phyloP scores from a whole-genome alignment of 2,113 vertebrate species.

The Poeciliopsis occidentalis region DNA sequence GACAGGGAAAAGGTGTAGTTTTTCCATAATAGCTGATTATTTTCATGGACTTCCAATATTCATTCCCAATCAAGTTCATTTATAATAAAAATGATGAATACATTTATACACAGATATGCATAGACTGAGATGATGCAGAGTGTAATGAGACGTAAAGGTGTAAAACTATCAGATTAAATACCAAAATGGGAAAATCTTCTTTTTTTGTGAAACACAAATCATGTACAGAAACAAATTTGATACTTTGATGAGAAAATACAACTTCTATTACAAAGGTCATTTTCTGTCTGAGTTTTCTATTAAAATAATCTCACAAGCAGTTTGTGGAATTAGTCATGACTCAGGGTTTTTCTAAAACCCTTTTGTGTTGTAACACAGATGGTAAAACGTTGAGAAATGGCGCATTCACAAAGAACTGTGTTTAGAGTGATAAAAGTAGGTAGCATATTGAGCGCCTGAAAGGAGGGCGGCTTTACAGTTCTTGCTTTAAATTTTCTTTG shows the following conservation, averaged over 20 bases:
- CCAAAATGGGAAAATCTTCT: not conserved
- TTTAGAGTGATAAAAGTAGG: not conserved
- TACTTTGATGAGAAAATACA: not conserved
- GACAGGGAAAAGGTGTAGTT: not conserved
- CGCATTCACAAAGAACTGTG: not conserved
- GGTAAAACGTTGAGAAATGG: not conserved
- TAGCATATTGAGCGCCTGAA: not conserved
- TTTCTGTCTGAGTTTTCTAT: not conserved
- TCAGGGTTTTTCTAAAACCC: not conserved
- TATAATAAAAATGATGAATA: not conserved
- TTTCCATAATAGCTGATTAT: not conserved
- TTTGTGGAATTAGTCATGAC: not conserved
- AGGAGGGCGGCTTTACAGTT: not conserved
- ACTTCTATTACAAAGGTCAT: not conserved
- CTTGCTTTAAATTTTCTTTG: not conserved
- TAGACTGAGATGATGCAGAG: not conserved
- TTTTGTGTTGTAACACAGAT: not conserved
- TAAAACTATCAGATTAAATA: not conserved
- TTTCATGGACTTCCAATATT: not conserved
- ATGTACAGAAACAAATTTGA: not conserved
- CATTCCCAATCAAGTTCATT: not conserved
- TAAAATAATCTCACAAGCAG: not conserved
- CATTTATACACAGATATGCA: not conserved
- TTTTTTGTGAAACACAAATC: not conserved
- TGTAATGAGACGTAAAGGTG: not conserved